phyloP scores from a whole-genome alignment of 2,113 vertebrate genomes.

The Amazona guildingii region DNA sequence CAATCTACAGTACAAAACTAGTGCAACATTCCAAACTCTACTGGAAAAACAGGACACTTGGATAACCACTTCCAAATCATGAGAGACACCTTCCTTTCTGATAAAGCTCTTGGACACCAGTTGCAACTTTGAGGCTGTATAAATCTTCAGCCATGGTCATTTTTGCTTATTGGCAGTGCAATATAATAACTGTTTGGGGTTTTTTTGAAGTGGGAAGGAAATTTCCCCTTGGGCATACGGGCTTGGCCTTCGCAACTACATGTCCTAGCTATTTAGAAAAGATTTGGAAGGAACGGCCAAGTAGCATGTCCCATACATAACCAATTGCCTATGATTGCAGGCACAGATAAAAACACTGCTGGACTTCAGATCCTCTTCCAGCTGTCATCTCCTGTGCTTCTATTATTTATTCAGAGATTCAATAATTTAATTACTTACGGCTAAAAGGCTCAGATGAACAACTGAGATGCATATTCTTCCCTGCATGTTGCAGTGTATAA shows the following conservation, averaged over 20 bases:
- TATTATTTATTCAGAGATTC: neutral
- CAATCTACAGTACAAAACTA: conserved; percentile 15
- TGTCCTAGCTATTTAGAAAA: neutral
- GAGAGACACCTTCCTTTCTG: conserved; percentile 14
- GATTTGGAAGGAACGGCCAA: neutral
- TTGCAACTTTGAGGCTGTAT: neutral
- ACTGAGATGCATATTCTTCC: neutral
- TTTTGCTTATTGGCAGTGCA: neutral
- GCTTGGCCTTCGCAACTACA: neutral
- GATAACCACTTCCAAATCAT: conserved; percentile 2
- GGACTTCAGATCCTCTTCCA: neutral
- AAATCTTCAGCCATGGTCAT: neutral
- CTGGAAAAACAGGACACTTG: conserved; percentile 33
- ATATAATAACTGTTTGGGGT: neutral
- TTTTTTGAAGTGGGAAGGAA: neutral
- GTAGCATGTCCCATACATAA: neutral
- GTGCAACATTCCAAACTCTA: conserved; percentile 23
- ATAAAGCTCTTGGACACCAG: conserved; percentile 18
- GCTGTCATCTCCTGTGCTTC: neutral
- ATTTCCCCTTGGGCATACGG: neutral
- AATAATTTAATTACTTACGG: neutral
- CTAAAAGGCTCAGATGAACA: neutral
- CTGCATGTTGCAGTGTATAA: neutral
- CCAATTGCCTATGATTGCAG: neutral
- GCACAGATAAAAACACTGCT: neutral